Conservation (phyloP, 1,140 invertebrate genomes). For the Lithobius niger region DNA sequence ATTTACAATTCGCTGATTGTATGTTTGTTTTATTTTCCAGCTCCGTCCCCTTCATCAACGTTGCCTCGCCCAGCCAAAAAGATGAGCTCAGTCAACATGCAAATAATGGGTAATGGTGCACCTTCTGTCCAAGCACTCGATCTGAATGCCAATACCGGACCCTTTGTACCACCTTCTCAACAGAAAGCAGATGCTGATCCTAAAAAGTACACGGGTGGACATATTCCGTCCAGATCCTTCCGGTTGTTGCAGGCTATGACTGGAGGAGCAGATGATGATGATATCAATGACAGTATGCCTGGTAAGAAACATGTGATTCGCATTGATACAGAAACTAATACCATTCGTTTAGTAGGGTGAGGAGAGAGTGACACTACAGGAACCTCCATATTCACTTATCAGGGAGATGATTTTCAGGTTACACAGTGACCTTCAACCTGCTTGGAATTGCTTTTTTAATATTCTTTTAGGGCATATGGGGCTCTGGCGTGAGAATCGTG, state of each 20-base stretch:
- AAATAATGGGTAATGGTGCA: background rate
- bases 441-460: too few species aligned
- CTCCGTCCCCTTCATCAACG: background rate
- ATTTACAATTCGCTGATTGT: too few species aligned
- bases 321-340: too few species aligned
- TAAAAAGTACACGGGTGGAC: constrained; percentile 30
- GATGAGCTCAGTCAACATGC: background rate
- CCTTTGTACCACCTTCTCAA: constrained; percentile 19
- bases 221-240: constrained; percentile 39
- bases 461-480: too few species aligned
- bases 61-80: background rate
- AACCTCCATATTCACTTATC: too few species aligned
- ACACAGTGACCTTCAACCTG: too few species aligned
- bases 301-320: constrained; percentile 6
- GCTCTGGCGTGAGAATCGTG: too few species aligned
- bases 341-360: too few species aligned
- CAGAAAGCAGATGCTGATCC: constrained; percentile 20
- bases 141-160: background rate
- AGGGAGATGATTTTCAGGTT: too few species aligned
- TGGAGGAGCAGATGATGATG: constrained; percentile 12
- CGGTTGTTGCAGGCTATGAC: constrained; percentile 34
- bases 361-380: too few species aligned
- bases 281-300: background rate
- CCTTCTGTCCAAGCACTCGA: background rate
- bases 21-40: too few species aligned